Conservation (phyloP, 2,888 invertebrate species). For the Dynastes grantii region DNA sequence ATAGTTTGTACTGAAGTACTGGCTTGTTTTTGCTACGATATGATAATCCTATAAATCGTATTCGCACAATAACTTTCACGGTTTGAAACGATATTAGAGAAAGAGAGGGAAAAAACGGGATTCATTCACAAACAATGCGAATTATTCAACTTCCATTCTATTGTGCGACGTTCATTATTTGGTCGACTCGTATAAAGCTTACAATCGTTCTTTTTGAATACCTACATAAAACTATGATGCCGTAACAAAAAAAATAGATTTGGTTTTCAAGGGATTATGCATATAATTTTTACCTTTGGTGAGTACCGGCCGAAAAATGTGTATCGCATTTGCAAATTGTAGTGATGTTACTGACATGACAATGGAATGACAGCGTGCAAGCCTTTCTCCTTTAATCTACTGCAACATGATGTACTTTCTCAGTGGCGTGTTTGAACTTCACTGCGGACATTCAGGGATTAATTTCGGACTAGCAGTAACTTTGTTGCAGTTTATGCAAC, state of each 20-base stretch:
- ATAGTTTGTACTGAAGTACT: too few species aligned
- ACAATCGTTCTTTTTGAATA: background rate
- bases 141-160: background rate
- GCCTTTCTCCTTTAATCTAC: conserved; percentile 14
- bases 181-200: background rate
- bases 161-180: background rate
- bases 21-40: conserved; percentile 10
- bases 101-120: background rate
- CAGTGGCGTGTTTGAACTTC: background rate
- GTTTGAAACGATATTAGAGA: background rate
- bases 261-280: conserved; percentile 1
- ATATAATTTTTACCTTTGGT: conserved; percentile 12
- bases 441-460: conserved; percentile 11
- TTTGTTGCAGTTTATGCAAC: conserved; percentile 23
- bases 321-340: conserved; percentile 11
- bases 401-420: conserved; percentile 23
- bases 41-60: conserved; percentile 22
- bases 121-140: conserved; percentile 1
- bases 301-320: background rate
- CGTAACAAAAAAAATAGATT: background rate
- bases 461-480: conserved; percentile 6
- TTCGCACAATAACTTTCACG: conserved; percentile 7
- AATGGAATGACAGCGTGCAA: conserved; percentile 11
- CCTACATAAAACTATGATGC: background rate
- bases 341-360: conserved; percentile 10